A percentile compares a stretch with the other conserved stretches of the same genome.
These are phyloP conservation scores for Caprella mutica DNA, from an alignment of 2,888 invertebrate genomes.

Conservation along the genomic window DNA sequence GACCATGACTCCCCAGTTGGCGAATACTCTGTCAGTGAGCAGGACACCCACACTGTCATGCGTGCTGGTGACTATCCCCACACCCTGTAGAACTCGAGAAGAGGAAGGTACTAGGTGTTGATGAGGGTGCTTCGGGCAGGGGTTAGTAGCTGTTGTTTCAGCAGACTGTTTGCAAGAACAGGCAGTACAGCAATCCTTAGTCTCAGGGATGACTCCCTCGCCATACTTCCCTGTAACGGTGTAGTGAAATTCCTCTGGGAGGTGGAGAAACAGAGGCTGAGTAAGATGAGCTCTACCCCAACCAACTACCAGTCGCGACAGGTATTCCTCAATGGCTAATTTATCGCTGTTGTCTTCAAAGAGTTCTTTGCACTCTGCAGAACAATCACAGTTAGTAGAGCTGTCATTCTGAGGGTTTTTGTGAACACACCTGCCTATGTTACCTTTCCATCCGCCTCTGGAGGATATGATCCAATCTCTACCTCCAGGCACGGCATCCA, in stretches of 20 bases:
- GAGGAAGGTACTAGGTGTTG: neutral
- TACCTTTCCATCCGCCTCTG: neutral
- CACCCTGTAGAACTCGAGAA: neutral
- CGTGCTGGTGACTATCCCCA: constrained; percentile 7
- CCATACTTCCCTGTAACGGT: neutral
- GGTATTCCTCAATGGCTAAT: constrained; percentile 1
- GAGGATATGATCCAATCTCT: constrained; percentile 4
- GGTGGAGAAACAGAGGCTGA: constrained; percentile 7
- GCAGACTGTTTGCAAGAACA: too few relatives aligned
- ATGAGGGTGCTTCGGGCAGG: neutral
- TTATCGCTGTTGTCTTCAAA: neutral
- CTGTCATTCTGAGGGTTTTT: too few relatives aligned
- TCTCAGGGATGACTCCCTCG: too few relatives aligned
- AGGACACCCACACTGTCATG: neutral
- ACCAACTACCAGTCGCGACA: constrained; percentile 2
- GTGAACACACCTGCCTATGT: neutral
- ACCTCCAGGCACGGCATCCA: neutral
- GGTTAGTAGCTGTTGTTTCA: too few relatives aligned
- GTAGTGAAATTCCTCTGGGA: constrained; percentile 5
- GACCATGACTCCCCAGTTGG: constrained; percentile 4
- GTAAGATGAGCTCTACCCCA: constrained; percentile 6
- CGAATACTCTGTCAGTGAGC: neutral
- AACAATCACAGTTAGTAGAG: neutral
- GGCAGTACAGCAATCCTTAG: too few relatives aligned
- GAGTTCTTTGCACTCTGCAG: neutral